A percentile compares a stretch with the other conserved stretches of the same genome.
Conservation (phyloP, 2,113 vertebrate genomes). For the Stercorarius parasiticus region DNA sequence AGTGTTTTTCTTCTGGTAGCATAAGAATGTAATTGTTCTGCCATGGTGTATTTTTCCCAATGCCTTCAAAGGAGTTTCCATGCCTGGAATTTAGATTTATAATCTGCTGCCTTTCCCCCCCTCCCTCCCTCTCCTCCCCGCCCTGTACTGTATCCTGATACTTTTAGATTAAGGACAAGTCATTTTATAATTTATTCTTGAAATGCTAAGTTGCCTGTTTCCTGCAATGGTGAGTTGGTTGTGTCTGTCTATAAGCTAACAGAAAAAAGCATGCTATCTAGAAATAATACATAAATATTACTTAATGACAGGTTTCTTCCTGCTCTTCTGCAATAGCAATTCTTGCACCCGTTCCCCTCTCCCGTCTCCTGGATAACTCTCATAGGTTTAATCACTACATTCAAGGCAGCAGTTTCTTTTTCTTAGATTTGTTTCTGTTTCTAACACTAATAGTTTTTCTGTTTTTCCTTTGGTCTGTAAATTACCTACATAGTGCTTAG, state of each 20-base stretch:
- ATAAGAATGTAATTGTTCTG: constrained; percentile 59
- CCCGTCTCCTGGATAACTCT: background rate
- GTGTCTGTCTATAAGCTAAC: background rate
- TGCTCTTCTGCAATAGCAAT: background rate
- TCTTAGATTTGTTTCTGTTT: background rate
- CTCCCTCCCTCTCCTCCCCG: no score
- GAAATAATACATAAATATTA: background rate
- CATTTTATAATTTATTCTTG: constrained; percentile 40
- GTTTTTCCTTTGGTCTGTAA: background rate
- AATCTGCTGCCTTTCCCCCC: background rate
- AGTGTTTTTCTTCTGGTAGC: background rate
- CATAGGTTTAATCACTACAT: background rate
- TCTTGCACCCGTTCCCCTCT: background rate
- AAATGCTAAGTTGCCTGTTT: constrained; percentile 30
- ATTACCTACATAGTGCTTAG: background rate
- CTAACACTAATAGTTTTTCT: background rate
- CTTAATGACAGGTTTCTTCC: background rate
- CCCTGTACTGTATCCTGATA: background rate
- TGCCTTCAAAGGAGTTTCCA: constrained; percentile 48
- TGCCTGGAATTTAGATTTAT: constrained; percentile 61
- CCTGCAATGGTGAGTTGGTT: background rate
- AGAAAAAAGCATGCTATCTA: background rate
- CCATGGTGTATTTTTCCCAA: constrained; percentile 21
- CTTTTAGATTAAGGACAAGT: constrained; percentile 19
- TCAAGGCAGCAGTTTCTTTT: background rate